Conservation (phyloP, 1,140 invertebrate genomes). For the Lysiphlebus fabarum region DNA sequence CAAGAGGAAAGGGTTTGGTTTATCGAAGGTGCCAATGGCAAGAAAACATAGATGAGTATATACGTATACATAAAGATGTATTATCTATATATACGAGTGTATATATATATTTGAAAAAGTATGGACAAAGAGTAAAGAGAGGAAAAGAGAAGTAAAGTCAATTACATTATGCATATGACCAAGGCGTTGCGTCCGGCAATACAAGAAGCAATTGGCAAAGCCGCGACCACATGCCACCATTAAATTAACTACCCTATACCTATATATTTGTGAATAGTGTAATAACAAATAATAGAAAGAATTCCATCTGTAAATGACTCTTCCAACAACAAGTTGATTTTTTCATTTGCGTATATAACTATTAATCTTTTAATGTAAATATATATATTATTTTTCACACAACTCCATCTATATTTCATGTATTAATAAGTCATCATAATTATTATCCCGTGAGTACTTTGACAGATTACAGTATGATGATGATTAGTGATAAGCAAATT, state of each 20-base stretch:
- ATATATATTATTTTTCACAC: too few relatives aligned
- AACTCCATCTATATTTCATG: too few relatives aligned
- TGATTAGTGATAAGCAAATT: too few relatives aligned
- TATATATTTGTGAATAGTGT: slow-evolving; percentile 27
- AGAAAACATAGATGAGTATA: slow-evolving; percentile 9
- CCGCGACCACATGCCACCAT: slow-evolving; percentile 24
- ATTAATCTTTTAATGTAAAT: too few relatives aligned
- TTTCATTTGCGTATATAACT: too few relatives aligned
- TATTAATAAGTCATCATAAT: too few relatives aligned
- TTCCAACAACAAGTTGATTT: too few relatives aligned
- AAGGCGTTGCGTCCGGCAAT: slow-evolving; percentile 24
- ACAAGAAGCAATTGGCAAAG: slow-evolving; percentile 29
- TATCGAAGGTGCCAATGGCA: slow-evolving; percentile 11
- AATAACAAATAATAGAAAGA: slow-evolving; percentile 28
- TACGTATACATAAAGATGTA: too few relatives aligned
- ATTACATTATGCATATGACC: slow-evolving; percentile 34
- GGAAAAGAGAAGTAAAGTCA: slow-evolving; percentile 28
- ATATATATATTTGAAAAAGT: neutral
- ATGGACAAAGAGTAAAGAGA: slow-evolving; percentile 20
- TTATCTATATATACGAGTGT: too few relatives aligned
- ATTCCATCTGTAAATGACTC: neutral
- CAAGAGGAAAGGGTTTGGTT: slow-evolving; percentile 9
- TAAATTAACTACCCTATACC: slow-evolving; percentile 32
- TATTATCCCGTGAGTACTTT: too few relatives aligned
- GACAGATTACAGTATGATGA: too few relatives aligned